phyloP scores from a whole-genome alignment of 1,140 invertebrate species.

The Pseudachorutes palmiensis region DNA sequence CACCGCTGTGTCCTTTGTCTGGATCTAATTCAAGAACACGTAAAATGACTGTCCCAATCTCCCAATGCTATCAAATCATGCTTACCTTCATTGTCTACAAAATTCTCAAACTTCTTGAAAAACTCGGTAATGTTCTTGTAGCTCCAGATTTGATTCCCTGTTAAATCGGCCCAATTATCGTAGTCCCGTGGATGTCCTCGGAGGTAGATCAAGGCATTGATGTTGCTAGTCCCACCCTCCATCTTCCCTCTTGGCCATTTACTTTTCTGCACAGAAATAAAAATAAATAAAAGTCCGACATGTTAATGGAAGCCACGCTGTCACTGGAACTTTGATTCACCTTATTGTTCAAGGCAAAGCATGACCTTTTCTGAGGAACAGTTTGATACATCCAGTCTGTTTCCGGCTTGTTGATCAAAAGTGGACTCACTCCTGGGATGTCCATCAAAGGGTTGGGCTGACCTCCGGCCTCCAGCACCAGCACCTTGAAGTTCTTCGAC shows the following conservation, averaged over 20 bases:
- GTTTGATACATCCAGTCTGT: conserved; percentile 50
- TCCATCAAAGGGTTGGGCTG: conserved; percentile 39
- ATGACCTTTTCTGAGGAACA: conserved; percentile 42
- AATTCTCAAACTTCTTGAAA: conserved; percentile 51
- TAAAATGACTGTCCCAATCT: neutral
- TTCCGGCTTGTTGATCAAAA: conserved; percentile 31
- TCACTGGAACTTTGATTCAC: neutral
- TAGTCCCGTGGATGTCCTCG: conserved; percentile 57
- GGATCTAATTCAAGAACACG: neutral
- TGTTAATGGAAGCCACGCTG: neutral
- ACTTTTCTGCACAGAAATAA: neutral
- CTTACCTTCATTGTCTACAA: neutral
- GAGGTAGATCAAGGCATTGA: conserved; percentile 59
- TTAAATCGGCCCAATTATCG: conserved; percentile 59
- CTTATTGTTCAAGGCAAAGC: neutral
- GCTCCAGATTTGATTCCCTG: conserved; percentile 78
- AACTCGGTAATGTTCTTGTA: conserved; percentile 67
- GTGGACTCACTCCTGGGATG: conserved; percentile 35
- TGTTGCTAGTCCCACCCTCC: neutral
- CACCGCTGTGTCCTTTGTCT: neutral
- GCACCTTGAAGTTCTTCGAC: conserved; percentile 41
- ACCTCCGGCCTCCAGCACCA: conserved; percentile 52
- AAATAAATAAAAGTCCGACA: neutral
- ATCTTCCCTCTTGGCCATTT: neutral
- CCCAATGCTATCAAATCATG: neutral